Base-by-base conservation (phyloP, 2,888 invertebrate species). In the Panzeria rudis region DNA sequence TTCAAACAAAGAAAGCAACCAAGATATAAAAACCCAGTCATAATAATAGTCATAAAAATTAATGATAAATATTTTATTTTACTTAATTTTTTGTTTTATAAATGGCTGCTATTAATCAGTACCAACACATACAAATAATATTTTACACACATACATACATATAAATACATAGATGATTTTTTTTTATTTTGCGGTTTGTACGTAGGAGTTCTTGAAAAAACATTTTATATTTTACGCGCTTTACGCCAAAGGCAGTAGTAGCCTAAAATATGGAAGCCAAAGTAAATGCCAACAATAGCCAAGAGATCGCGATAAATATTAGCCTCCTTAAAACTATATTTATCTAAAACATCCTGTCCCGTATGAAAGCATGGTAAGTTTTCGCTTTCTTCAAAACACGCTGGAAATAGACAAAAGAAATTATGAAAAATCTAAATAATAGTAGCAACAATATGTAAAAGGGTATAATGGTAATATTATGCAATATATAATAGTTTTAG, bases 321-420 rank as follows among this genome's bases (percentile, higher is more conserved):
- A 50, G 91, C 92, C 79, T 93, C 94, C 0, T 94, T 92, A 92
- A 97, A 97, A 92, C 96, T 96, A 90, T 95, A 97, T 82, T 94
- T 94, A 47, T 94, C 94, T 56, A 97, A 93, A 0, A 97, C 97
- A 89, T 96, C 95, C 23, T 93, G 93, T 0, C 97, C 97, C 3
- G 94, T 94, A 83, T 93, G 94, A 66, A 97, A 91, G 89, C 97
- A 97, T 0, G 97, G 97, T 8, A 95, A 90, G 7, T 95, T 95
- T 0, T 93, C 92, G 73, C 94, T 93, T 44, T 93, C 91, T 41
- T 92, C 91, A 71, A 94, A 93, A 90, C 96, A 97, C 44, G 95
- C 95, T 96, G 90, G 17, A 92, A 92, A 59, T 23, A 75, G 5
- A 64, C 0, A 86, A 91, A 83, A 61, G 25, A 64, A 56, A 76